phyloP scores from a whole-genome alignment of 1,140 invertebrate genomes.

The Ostrea denselamellosa region DNA sequence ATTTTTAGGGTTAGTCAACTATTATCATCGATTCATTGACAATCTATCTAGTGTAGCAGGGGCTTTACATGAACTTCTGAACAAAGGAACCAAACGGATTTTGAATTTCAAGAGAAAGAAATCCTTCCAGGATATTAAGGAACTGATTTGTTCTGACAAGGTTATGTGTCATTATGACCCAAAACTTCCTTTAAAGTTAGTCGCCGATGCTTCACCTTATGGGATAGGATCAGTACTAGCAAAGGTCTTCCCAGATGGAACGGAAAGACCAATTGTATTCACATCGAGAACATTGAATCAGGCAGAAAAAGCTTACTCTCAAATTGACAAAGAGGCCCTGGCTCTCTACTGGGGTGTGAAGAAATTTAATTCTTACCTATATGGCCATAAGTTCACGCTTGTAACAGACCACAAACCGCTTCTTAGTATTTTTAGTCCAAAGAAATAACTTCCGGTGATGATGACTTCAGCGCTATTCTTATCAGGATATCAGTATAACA shows the following conservation, averaged over 20 bases:
- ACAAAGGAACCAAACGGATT: slow-evolving; percentile 43
- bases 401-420: slow-evolving; percentile 72
- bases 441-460: slow-evolving; percentile 63
- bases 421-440: slow-evolving; percentile 64
- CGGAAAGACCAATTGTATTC: slow-evolving; percentile 73
- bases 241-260: slow-evolving; percentile 73
- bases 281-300: slow-evolving; percentile 75
- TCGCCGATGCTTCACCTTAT: slow-evolving; percentile 79
- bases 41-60: no score
- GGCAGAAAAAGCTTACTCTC: slow-evolving; percentile 80
- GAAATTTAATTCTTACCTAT: slow-evolving; percentile 80
- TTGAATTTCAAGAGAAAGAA: slow-evolving; percentile 5
- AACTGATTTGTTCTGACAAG: slow-evolving; percentile 45
- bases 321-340: slow-evolving; percentile 81
- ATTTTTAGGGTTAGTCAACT: slow-evolving; percentile 24
- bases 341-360: slow-evolving; percentile 78
- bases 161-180: slow-evolving; percentile 77
- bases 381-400: no score
- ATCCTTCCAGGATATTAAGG: slow-evolving; percentile 13
- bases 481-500: slow-evolving; percentile 51
- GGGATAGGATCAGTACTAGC: slow-evolving; percentile 79
- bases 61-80: no score
- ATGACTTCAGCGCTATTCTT: slow-evolving; percentile 50
- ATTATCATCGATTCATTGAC: no score
- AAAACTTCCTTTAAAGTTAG: no score